Percentiles rank a stretch among this genome's conserved stretches.
Evolutionary conservation across 2,888 invertebrate genomes (phyloP).

Genomic region (Drosophila borealis): DNA sequence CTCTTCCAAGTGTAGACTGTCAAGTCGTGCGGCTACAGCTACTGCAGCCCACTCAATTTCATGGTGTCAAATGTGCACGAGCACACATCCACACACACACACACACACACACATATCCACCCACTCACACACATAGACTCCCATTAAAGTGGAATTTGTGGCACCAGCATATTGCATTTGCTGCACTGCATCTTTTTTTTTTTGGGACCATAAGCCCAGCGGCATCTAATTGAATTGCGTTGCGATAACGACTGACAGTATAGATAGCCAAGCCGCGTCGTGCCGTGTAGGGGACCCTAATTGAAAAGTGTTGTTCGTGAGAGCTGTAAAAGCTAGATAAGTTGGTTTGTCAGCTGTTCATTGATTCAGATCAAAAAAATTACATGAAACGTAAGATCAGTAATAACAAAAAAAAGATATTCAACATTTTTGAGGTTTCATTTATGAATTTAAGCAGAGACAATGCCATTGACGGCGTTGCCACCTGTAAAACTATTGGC

Average conservation of each 20-base stretch:
- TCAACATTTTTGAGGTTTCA: no score
- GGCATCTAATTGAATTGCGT: conserved; percentile 74
- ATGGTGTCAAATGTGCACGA: conserved; percentile 70
- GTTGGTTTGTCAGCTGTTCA: not conserved
- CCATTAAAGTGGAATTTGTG: conserved; percentile 17
- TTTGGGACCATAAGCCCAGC: conserved; percentile 17
- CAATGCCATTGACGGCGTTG: no score
- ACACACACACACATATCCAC: not conserved
- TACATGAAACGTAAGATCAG: not conserved
- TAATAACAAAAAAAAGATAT: not conserved
- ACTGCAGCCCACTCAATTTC: conserved; percentile 74
- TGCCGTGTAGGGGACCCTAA: conserved; percentile 36
- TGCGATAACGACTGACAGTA: conserved; percentile 52
- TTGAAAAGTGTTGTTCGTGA: conserved; percentile 62
- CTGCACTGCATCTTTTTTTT: conserved; percentile 29
- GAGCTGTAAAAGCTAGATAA: conserved; percentile 24
- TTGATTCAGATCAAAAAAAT: conserved; percentile 7
- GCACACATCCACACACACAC: conserved; percentile 8
- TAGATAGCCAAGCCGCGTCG: not conserved
- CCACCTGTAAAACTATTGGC: no score
- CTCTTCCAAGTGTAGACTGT: conserved; percentile 3
- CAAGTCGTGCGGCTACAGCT: conserved; percentile 39
- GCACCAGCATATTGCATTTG: conserved; percentile 40
- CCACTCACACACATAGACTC: not conserved
- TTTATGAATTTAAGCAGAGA: no score